Evolutionary conservation across 2,797 vertebrate species (phyloP), one percentile per base, ranked within the genome.

Genomic region (Pachyuromys duprasi): DNA sequence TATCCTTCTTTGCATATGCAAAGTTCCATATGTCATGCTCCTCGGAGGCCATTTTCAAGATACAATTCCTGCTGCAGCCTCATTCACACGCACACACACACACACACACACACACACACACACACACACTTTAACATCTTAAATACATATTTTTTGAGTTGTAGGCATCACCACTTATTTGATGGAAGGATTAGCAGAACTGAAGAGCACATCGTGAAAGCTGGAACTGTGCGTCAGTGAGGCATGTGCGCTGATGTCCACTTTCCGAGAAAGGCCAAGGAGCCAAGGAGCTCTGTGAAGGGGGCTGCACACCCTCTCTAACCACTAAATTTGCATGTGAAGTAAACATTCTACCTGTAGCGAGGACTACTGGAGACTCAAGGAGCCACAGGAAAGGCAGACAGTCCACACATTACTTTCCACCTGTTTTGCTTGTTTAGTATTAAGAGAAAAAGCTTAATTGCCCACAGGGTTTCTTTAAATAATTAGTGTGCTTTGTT

Each of bases 401-500:
- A 83, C 15, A 72, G 74, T 83, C 90, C 78, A 89, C 72, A 63
- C 11, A 53, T 95, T 89, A 75, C 31, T 90, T 96, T 80, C 45
- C 42, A 11, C 90, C 70, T 87, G 55, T 93, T 88, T 89, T 79
- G 45, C 53, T 88, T 88, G 75, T 39, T 45, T 76, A 36, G 36
- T 91, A 78, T 86, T 96, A 94, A 70, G 82, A 83, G 81, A 89
- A 67, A 93, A 92, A 69, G 67, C 93, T 96, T 90, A 96, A 93
- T 92, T 91, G 26, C 49, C n/a, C 45, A 33, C 79, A 45, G 36
- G 83, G 53, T 83, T 95, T 94, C 95, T 96, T 91, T 92, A 91
- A 92, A 92, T 96, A 96, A 96, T 95, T 93, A 90, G 93, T 53
- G 74, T 65, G 33, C 65, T 90, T 90, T 86, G 78, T 92, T 96